phyloP scores from a whole-genome alignment of 2,113 vertebrate genomes.

The Gymnocephalus cernua region DNA sequence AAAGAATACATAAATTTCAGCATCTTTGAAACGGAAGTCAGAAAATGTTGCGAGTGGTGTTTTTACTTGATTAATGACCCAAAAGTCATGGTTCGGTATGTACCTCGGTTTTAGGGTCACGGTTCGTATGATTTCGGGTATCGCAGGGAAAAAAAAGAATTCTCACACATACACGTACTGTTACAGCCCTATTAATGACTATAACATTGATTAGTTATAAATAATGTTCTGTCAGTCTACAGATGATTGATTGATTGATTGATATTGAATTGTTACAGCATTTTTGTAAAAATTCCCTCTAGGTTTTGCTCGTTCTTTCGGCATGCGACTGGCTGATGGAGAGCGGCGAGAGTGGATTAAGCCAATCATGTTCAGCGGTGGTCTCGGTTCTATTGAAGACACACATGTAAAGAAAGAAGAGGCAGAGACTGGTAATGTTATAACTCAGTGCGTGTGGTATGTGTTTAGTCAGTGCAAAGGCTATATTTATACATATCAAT shows the following conservation, averaged over 20 bases:
- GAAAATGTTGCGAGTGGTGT: neutral
- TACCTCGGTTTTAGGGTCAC: no score
- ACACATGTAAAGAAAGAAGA: conserved; percentile 86
- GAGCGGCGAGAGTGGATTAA: conserved; percentile 94
- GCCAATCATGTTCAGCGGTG: conserved; percentile 97
- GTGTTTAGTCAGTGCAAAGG: neutral
- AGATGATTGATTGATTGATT: no score
- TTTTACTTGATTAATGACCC: neutral
- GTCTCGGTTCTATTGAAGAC: conserved; percentile 91
- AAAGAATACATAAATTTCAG: neutral
- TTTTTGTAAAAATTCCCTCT: neutral
- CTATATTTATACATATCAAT: conserved; percentile 32
- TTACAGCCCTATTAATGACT: no score
- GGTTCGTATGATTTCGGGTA: no score
- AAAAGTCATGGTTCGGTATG: no score
- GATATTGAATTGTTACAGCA: neutral
- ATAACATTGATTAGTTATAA: no score
- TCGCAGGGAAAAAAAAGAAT: no score
- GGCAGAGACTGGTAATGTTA: conserved; percentile 83
- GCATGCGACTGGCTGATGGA: conserved; percentile 85
- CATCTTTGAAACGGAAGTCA: neutral
- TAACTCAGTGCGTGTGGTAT: conserved; percentile 1
- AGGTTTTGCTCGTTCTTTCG: conserved; percentile 95
- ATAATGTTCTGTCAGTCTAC: neutral
- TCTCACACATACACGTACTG: no score